A percentile compares a stretch with the other conserved stretches of the same genome.
Conservation (phyloP, 2,888 invertebrate species). For the Steinernema scapterisci region DNA sequence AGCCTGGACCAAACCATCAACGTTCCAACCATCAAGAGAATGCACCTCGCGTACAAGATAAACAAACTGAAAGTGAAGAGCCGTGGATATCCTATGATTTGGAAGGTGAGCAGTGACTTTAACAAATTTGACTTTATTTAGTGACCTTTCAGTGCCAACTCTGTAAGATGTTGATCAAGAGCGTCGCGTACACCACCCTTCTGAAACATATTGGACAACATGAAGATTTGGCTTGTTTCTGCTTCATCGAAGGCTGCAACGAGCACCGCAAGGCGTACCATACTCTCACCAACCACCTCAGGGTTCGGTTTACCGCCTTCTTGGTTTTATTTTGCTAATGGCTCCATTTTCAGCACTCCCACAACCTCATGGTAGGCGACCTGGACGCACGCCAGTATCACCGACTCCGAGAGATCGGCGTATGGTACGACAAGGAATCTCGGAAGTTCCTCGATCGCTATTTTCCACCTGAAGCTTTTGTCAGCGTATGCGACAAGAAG, state of each 20-base stretch:
- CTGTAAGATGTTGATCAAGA: not conserved
- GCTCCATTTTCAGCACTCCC: not conserved
- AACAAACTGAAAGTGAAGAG: not conserved
- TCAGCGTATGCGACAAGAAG: not conserved
- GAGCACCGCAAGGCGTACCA: not conserved
- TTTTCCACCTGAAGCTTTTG: conserved; percentile 12
- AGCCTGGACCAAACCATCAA: conserved; percentile 34
- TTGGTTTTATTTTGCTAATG: not conserved
- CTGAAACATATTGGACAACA: not conserved
- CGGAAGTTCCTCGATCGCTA: not conserved
- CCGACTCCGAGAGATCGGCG: no score
- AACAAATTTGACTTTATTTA: no score
- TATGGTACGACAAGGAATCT: not conserved
- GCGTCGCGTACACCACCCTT: no score
- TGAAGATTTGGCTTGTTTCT: not conserved
- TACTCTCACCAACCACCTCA: not conserved
- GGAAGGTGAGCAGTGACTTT: not conserved
- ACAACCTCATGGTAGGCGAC: not conserved
- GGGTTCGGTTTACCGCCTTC: not conserved
- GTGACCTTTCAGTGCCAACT: conserved; percentile 19
- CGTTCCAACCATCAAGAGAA: not conserved
- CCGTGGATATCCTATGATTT: not conserved
- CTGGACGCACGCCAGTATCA: not conserved
- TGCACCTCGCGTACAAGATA: not conserved
- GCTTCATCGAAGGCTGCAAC: conserved; percentile 5